Evolutionary conservation across 1,140 invertebrate species (phyloP), one percentile per base, ranked within the genome.

Genomic region (Stenopsyche tienmushanensis): DNA sequence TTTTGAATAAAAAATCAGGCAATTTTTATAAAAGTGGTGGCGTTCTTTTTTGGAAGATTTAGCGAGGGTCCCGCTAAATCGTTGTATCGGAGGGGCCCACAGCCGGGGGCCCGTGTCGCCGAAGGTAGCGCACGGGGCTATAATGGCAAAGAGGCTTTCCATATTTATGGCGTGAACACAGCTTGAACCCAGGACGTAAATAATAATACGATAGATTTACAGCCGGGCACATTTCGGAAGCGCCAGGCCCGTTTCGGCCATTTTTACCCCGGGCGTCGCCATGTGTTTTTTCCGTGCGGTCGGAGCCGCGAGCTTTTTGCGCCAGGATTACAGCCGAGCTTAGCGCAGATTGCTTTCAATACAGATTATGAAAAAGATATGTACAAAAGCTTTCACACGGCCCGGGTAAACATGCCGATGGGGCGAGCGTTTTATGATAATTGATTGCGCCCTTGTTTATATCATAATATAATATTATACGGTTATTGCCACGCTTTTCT

Each of bases 131-230:
- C 29, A n/a, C n/a, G n/a, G n/a, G n/a, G n/a, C 29, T 13, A 34
- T 34, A 34, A 34, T 34, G 29, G 65, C 65, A 53, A 45, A 21
- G 39, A 62, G 59, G 65, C 65, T 66, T 55, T 64, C 60, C 59
- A 64, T 63, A 67, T 67, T 67, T 67, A 67, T 58, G 60, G 60
- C 66, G 42, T 25, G 50, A 64, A 52, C 66, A 63, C 66, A 67
- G 66, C 66, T 67, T 67, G 66, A 67, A 44, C 66, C 60, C 17
- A 53, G 44, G 44, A 60, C 60, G 66, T 67, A 67, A 67, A 67
- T 63, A 67, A 63, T 67, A 63, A 67, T 67, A 62, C 66, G 59
- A 58, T 63, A 64, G 66, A 63, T 63, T 67, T 67, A 67, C 66
- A 63, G 60, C 66, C 66, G 59, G 54, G 60, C 44, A 52, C 66